Evolutionary conservation across 2,113 vertebrate genomes (phyloP), one percentile per base, ranked within the genome.

Genomic region (Aramus guarauna): DNA sequence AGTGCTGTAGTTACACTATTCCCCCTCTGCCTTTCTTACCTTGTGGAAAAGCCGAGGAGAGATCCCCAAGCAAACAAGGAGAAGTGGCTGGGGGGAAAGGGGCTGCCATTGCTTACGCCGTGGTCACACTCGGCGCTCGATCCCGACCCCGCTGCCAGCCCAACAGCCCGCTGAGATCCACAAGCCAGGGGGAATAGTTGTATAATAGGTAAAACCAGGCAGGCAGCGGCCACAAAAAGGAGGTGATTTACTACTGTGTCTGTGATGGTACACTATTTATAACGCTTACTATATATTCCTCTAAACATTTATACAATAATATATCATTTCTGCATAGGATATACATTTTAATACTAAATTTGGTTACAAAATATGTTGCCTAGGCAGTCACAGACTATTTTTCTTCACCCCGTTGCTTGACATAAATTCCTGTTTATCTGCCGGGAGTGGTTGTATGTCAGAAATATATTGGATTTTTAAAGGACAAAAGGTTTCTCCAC

Each of bases 321-420:
- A 91, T 59, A 86, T 95, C 88, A 90, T 96, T 91, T 91, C 85
- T 90, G 56, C 16, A 7, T 72, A 85, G 60, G 90, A 79, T 93
- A 92, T 97, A 73, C 77, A 94, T 89, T 96, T 98, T 96, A 94
- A 92, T 77, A 88, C 56, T 95, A 87, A 93, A 96, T 96, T 92
- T 91, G 78, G 56, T 94, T 94, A 93, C 75, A 63, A 94, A 93
- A 96, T 94, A 91, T 95, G 94, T 79, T 92, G 67, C 56, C 82
- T 94, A 45, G 62, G 7, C 94, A 83, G 71, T 94, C 63, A 24
- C 52, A 94, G 84, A 79, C 77, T 87, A 80, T 95, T 93, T 94
- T 80, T 97, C 86, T 71, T 73, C 66, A 48, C 52, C 85, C 18
- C 1, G 82, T 92, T 92, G 23, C 75, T 90, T 94, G 92, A 90